These are phyloP conservation scores for Varecia variegata DNA, from an alignment of 2,797 vertebrate species.

Conservation along the genomic window DNA sequence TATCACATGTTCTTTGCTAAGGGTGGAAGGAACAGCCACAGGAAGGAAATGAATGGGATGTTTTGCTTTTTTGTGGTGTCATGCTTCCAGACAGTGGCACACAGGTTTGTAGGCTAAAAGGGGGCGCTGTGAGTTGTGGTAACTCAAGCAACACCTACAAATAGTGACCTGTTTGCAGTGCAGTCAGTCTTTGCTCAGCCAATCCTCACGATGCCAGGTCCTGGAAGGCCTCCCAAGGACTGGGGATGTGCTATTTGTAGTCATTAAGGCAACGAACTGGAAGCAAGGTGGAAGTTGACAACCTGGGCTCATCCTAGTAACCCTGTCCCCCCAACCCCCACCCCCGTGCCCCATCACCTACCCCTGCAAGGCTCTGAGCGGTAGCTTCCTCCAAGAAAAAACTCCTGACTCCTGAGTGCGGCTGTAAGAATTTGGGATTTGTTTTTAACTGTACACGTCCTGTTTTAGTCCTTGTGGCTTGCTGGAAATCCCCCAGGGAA, in stretches of 20 bases:
- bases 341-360: not conserved
- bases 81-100: not conserved
- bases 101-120: not conserved
- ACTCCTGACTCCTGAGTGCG: not conserved
- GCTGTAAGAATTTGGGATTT: not conserved
- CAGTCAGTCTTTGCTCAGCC: not conserved
- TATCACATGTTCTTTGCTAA: not conserved
- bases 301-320: not conserved
- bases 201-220: not conserved
- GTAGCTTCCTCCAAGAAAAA: not conserved
- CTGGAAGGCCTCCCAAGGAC: not conserved
- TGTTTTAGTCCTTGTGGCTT: not conserved
- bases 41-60: not conserved
- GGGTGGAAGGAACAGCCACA: not conserved
- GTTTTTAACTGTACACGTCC: not conserved
- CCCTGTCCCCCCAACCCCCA: not conserved
- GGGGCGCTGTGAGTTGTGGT: accelerated
- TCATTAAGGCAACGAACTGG: not conserved
- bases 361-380: not conserved
- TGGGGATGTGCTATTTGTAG: not conserved
- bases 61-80: not conserved
- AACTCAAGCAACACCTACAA: not conserved
- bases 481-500: not conserved
- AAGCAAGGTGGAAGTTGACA: not conserved
- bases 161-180: not conserved